Evolutionary conservation across 35 echinoderm and acorn worm genomes (phyloP), one percentile per base, ranked within the genome.

Genomic region (Apostichopus parvimensis): DNA sequence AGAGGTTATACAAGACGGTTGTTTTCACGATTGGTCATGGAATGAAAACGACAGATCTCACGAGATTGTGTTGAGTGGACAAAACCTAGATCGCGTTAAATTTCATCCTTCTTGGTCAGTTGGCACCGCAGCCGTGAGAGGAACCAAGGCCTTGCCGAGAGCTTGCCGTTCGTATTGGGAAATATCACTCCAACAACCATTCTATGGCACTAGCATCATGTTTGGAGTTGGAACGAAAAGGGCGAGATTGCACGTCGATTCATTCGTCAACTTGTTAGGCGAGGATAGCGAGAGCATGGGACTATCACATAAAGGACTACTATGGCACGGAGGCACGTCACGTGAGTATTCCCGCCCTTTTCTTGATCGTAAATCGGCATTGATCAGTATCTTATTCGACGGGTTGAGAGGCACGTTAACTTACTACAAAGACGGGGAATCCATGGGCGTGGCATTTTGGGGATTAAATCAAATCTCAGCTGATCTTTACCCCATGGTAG

Each of bases 101-200:
- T 98, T 98, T 73, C 96, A 98, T 77, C 96, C 96, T 13, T 94
- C 93, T 57, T 98, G 96, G 96, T 98, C 96, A 13, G 93, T 94
- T 28, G 96, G 94, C 14, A 94, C 96, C 1, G 96, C 96, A 6
- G 96, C 84, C 54, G 93, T 94, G 0, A 90, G 96, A n/a, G 96
- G 96, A 15, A 94, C 90, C 56, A 87, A 88, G 45, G 79, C 89
- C 57, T 87, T 98, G 10, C 58, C 90, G 18, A 65, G 73, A 87
- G 93, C 88, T 53, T 88, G 91, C 12, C 90, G 93, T 60, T 94
- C 92, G 20, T 98, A 95, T 76, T 95, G 96, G 94, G 96, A 98
- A 92, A 84, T 84, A 58, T 26, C 57, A 1, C 71, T 98, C 0
- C 77, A 91, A 0, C 93, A 82, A 23, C 90, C 94, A 14, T 90